Evolutionary conservation across 92 coral and sea anemone species (phyloP).

Genomic region (Desmophyllum pertusum): DNA sequence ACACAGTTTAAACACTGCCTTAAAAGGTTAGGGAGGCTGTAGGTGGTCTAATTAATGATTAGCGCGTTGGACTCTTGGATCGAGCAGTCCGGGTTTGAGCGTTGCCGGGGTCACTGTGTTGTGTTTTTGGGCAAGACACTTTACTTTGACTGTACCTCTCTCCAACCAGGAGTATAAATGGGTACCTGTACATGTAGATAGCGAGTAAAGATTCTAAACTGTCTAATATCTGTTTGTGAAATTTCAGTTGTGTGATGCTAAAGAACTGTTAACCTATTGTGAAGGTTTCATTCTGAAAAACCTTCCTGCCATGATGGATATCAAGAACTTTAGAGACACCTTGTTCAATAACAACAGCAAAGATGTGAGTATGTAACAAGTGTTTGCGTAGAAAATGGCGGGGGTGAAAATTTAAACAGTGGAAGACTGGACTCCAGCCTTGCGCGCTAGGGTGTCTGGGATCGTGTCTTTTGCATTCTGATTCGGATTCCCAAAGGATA

Average conservation of each 20-base stretch:
- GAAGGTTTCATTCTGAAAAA: conserved; percentile 61
- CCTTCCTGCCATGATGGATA: conserved; percentile 50
- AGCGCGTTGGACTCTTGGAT: too few relatives aligned
- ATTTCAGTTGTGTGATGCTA: conserved; percentile 60
- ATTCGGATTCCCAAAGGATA: background rate
- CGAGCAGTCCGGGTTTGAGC: too few relatives aligned
- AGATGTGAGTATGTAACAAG: conserved; percentile 32
- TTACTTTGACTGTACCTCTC: too few relatives aligned
- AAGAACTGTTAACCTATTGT: conserved; percentile 47
- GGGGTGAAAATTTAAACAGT: background rate
- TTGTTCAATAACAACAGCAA: conserved; percentile 42
- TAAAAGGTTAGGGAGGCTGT: too few relatives aligned
- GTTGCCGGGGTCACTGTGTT: too few relatives aligned
- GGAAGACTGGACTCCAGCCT: background rate
- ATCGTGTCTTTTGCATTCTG: too few relatives aligned
- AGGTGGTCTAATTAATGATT: too few relatives aligned
- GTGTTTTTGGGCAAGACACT: too few relatives aligned
- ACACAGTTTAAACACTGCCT: too few relatives aligned
- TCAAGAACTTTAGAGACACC: conserved; percentile 42
- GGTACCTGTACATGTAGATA: too few relatives aligned
- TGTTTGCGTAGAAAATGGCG: background rate
- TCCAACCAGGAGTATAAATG: too few relatives aligned
- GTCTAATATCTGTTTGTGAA: background rate
- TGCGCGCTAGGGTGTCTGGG: background rate
- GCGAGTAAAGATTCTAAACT: background rate